Base-by-base conservation (phyloP, 1,140 invertebrate species). In the Lethocerus indicus region DNA sequence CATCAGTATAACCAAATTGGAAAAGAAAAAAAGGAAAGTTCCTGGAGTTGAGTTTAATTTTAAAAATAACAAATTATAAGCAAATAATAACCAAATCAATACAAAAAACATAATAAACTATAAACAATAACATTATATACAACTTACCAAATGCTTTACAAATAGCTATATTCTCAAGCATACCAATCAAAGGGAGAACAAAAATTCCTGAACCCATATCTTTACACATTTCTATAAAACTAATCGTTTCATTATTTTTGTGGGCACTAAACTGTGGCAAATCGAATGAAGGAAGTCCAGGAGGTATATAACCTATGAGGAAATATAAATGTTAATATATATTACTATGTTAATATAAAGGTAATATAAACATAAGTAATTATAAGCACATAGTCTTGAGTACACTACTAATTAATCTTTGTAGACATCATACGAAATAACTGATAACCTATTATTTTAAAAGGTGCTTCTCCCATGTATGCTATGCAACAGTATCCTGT, bases 151-250 rank as follows among this genome's bases (percentile, higher is more conserved):
- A 83, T 12, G 82, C 82, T 65, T 88, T 88, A 60, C 82, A 86
- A 51, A 88, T 82, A 7, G 84, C 78, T 45, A 88, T 82, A 55
- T 85, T 81, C 61, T 89, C 86, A 61, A 89, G 72, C 18, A 89
- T 64, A 23, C 80, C 78, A 52, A 89, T 76, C 13, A 90, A 63
- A 1, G 86, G 84, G 32, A 89, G 66, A n/a, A 89, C 79, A 40
- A 87, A 65, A 37, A 89, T 64, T 6, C 82, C 82, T 13, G 78
- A 79, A 24, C 80, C 81, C 56, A 86, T 64, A 59, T 80, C 76
- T 16, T 73, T 67, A 24, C 78, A 66, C 77, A 87, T 83, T 6
- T 82, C 75, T 0, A 74, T 41, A 57, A 87, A 82, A 28, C 24
- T 58, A 48, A 54, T 56, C 1, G 64, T 65, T 50, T 73, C 72